phyloP scores from a whole-genome alignment of 2,113 vertebrate species.

The Orientallactaga bullata region DNA sequence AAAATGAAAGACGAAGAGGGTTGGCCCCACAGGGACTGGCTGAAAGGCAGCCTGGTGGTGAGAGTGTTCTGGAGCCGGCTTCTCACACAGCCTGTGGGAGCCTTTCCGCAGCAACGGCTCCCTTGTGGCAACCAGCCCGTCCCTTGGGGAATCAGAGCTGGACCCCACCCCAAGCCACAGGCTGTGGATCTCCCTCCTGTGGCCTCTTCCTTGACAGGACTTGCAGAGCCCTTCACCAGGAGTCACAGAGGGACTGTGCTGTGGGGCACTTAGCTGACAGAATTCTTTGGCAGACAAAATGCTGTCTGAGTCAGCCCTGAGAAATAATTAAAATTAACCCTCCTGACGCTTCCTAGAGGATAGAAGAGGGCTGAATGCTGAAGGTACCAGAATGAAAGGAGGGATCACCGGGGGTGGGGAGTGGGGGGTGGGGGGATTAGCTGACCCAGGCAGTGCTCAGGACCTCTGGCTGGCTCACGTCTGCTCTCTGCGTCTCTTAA shows the following conservation, averaged over 20 bases:
- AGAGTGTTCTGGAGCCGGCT: conserved; percentile 3
- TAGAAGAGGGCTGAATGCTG: conserved; percentile 60
- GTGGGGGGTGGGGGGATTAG: no score
- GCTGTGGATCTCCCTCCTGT: conserved; percentile 60
- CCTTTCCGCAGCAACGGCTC: conserved; percentile 3
- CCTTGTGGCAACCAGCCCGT: background rate
- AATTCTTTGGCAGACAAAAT: conserved; percentile 86
- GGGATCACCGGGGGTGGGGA: no score
- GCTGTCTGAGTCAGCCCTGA: conserved; percentile 85
- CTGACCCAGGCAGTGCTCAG: background rate
- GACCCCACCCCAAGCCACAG: conserved; percentile 48
- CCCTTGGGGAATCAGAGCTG: conserved; percentile 15
- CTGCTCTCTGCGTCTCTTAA: background rate
- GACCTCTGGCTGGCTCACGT: background rate
- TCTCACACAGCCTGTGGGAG: conserved; percentile 31
- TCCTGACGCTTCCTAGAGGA: conserved; percentile 82
- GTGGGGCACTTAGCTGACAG: conserved; percentile 80
- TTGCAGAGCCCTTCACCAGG: conserved; percentile 82
- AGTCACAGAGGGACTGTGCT: conserved; percentile 78
- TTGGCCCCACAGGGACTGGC: conserved; percentile 43
- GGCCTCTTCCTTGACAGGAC: conserved; percentile 66
- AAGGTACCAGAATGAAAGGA: no score
- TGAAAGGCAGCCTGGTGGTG: conserved; percentile 54
- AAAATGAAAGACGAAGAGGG: conserved; percentile 36
- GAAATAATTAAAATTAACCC: conserved; percentile 88